Percentiles rank a stretch among this genome's conserved stretches.
These are phyloP conservation scores for Ormia ochracea DNA, from an alignment of 2,888 invertebrate genomes.

Conservation along the genomic window DNA sequence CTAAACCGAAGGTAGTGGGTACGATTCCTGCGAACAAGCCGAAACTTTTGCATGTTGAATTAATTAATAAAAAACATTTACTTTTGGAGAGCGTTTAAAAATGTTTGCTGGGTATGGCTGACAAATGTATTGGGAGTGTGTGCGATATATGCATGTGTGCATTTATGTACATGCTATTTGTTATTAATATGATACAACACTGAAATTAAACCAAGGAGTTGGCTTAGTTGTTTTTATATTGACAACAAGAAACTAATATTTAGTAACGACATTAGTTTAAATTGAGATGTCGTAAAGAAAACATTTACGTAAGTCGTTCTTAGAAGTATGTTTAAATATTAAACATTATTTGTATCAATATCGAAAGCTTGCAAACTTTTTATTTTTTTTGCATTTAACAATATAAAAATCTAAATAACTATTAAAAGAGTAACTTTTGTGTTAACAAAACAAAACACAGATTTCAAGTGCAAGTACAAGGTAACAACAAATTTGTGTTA, in stretches of 20 bases:
- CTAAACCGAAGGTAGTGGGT: no score
- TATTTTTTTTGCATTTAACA: no score
- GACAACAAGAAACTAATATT: slow-evolving; percentile 29
- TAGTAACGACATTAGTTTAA: slow-evolving; percentile 48
- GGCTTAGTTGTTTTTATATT: slow-evolving; percentile 26
- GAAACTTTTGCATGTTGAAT: no score
- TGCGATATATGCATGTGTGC: not conserved
- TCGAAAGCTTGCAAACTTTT: not conserved
- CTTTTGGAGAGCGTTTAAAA: no score
- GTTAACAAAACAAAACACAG: not conserved
- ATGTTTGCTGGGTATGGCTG: no score
- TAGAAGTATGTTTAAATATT: not conserved
- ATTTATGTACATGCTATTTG: not conserved
- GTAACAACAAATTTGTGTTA: not conserved
- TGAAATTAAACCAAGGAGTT: slow-evolving; percentile 29
- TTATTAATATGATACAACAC: slow-evolving; percentile 18
- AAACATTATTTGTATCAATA: not conserved
- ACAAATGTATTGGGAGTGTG: not conserved
- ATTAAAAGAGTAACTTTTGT: not conserved
- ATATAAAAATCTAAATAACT: not conserved
- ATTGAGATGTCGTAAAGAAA: slow-evolving; percentile 44
- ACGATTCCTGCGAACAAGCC: no score
- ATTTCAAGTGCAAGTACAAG: slow-evolving; percentile 42
- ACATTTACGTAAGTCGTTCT: slow-evolving; percentile 46
- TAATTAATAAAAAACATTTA: no score